These are phyloP conservation scores for Danio tinwini DNA, from an alignment of 2,797 vertebrate species.

Conservation along the genomic window DNA sequence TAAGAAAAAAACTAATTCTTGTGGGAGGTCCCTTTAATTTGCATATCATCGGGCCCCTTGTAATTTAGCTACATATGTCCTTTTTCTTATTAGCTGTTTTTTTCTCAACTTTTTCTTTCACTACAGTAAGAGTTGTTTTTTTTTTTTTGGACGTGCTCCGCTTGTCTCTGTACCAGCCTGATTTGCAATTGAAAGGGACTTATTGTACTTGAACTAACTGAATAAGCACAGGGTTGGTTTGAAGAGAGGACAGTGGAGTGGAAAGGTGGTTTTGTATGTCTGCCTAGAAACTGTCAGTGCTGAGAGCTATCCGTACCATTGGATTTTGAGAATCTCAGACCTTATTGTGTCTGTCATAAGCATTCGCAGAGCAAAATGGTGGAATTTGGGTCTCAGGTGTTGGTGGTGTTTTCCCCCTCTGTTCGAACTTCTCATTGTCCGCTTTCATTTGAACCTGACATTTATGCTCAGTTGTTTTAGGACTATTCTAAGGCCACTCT, in stretches of 20 bases:
- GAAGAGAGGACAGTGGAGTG: slow-evolving; percentile 70
- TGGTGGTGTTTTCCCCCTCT: slow-evolving; percentile 7
- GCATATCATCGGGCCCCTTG: slow-evolving; percentile 76
- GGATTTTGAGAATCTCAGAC: slow-evolving; percentile 30
- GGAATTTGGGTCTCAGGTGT: slow-evolving; percentile 53
- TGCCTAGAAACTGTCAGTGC: slow-evolving; percentile 23
- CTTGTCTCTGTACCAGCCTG: slow-evolving; percentile 73
- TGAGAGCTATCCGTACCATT: slow-evolving; percentile 22
- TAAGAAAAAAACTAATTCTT: slow-evolving; percentile 77
- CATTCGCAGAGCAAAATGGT: slow-evolving; percentile 32
- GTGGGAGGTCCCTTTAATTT: slow-evolving; percentile 76
- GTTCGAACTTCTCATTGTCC: slow-evolving; percentile 30
- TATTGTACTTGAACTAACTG: slow-evolving; percentile 80
- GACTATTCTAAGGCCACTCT: slow-evolving; percentile 11
- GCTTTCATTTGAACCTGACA: slow-evolving; percentile 19
- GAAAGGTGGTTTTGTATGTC: slow-evolving; percentile 53
- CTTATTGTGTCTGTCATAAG: slow-evolving; percentile 33
- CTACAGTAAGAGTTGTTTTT: slow-evolving; percentile 47
- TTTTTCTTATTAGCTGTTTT: slow-evolving; percentile 74
- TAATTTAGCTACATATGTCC: slow-evolving; percentile 83
- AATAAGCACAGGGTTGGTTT: slow-evolving; percentile 74
- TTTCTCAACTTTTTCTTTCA: slow-evolving; percentile 7
- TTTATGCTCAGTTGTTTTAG: slow-evolving; percentile 38
- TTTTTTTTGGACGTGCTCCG: slow-evolving; percentile 66
- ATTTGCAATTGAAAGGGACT: slow-evolving; percentile 83